Evolutionary conservation across 2,113 vertebrate species (phyloP).

Genomic region (Urocolius indicus): DNA sequence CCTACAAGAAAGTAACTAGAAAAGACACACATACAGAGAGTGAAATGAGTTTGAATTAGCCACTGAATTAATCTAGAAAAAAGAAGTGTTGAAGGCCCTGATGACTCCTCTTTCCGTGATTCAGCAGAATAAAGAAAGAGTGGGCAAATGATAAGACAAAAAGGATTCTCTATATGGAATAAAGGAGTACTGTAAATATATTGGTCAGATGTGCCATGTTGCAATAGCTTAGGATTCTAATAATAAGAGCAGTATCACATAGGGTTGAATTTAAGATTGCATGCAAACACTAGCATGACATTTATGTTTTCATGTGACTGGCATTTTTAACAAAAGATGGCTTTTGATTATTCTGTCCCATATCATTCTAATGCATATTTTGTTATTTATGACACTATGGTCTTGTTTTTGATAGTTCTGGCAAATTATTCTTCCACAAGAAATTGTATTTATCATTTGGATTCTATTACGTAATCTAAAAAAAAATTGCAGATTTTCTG

Average conservation of each 20-base stretch:
- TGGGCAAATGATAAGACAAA: neutral
- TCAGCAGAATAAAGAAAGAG: neutral
- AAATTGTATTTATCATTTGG: neutral
- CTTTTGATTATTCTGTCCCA: neutral
- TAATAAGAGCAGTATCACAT: neutral
- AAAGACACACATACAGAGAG: neutral
- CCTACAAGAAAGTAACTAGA: neutral
- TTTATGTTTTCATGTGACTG: neutral
- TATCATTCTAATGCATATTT: neutral
- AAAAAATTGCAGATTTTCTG: neutral
- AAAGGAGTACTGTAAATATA: neutral
- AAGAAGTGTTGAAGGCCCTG: neutral
- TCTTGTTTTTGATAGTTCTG: neutral
- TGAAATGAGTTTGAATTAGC: neutral
- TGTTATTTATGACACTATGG: neutral
- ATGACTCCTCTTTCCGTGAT: neutral
- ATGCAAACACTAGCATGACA: neutral
- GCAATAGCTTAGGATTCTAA: neutral
- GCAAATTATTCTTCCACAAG: neutral
- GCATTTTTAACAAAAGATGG: neutral
- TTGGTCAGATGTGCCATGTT: accelerated
- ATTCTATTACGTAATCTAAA: neutral
- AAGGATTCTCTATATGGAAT: neutral
- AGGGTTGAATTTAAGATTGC: neutral
- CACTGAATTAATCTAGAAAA: neutral